Evolutionary conservation across 1,140 invertebrate species (phyloP), one percentile per base, ranked within the genome.

Genomic region (Musca vetustissima): DNA sequence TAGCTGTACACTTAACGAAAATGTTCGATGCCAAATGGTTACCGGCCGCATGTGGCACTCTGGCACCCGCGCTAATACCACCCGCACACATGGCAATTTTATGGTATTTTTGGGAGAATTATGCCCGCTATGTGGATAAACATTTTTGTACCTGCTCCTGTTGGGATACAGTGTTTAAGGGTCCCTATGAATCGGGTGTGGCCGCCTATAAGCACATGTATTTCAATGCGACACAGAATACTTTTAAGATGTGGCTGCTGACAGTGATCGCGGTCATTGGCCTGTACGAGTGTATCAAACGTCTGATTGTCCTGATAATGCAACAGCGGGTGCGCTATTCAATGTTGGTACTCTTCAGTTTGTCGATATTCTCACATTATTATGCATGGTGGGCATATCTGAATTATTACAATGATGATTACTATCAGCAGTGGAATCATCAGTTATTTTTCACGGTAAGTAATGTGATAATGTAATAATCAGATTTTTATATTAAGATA

Each of bases 391-490:
- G 92, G 92, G 87, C 87, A 21, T 92, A 91, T 72, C 89, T 93
- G 67, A 93, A 92, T 82, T 94, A 93, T 75, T 92, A 90, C 86
- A 94, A 94, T 74, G 92, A 94, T 72, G 91, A 92, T 66, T 93
- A 90, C 75, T 93, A 92, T 80, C 88, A 85, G 11, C 89, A 91
- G 74, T 91, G 89, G 89, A 88, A 90, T 71, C 89, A 91, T 79
- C 91, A 94, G 74, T 78, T 92, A 70, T 91, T 92, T 77, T 92
- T 91, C 72, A 88, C 91, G 61, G 83, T 84, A 75, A 49, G 69
- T 28, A 28, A 4, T 28, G n/a, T n/a, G n/a, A n/a, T n/a, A n/a
- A n/a, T n/a, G n/a, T n/a, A n/a, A n/a, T n/a, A n/a, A n/a, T n/a
- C n/a, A n/a, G n/a, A n/a, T n/a, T n/a, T n/a, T n/a, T n/a, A n/a